A percentile compares a stretch with the other conserved stretches of the same genome.
phyloP scores from a whole-genome alignment of 2,797 vertebrate species.

The Anguilla obscura region DNA sequence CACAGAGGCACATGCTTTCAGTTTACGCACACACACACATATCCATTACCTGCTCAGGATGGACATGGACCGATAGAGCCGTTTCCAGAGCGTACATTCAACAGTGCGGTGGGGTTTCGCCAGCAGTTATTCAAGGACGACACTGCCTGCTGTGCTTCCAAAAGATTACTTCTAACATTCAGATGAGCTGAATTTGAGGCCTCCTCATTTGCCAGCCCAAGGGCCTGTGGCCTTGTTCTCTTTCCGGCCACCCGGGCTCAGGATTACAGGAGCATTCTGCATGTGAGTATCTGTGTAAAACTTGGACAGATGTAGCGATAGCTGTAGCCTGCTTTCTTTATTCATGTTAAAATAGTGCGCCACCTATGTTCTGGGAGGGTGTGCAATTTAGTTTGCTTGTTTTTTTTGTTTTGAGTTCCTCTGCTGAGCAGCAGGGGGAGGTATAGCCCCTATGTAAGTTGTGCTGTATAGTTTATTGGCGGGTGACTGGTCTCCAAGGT shows the following conservation, averaged over 20 bases:
- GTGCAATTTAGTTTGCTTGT: not conserved
- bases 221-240: not conserved
- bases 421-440: not conserved
- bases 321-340: constrained; percentile 10
- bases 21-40: not conserved
- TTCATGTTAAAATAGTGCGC: not conserved
- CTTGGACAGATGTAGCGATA: not conserved
- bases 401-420: not conserved
- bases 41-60: not conserved
- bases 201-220: not conserved
- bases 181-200: not conserved
- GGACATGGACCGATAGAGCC: not conserved
- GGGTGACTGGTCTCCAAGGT: not conserved
- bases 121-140: not conserved
- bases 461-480: not conserved
- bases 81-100: not conserved
- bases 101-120: not conserved
- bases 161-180: constrained; percentile 14
- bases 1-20: not conserved
- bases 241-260: not conserved
- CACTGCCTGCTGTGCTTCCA: constrained; percentile 29
- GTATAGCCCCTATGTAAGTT: not conserved
- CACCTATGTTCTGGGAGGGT: not conserved
- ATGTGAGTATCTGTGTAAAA: constrained; percentile 17
- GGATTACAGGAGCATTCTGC: constrained; percentile 13